These are phyloP conservation scores for Acrossocheilus fasciatus DNA, from an alignment of 2,797 vertebrate species.

Conservation along the genomic window DNA sequence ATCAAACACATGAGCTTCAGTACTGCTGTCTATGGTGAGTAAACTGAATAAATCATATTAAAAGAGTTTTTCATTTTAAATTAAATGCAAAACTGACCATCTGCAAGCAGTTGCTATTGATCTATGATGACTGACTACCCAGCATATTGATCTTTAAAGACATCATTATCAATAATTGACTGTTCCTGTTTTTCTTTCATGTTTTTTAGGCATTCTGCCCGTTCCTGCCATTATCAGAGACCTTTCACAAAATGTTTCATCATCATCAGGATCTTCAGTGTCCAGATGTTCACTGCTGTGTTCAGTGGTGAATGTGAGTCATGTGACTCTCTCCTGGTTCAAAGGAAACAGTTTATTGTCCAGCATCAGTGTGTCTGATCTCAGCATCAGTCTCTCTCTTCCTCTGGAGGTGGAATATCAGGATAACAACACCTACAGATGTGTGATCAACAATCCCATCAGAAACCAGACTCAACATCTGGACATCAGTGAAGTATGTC, in stretches of 20 bases:
- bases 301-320: background rate
- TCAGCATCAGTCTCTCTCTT: too few species aligned
- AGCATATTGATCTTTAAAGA: background rate
- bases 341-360: too few species aligned
- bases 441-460: background rate
- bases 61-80: background rate
- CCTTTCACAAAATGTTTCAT: too few species aligned
- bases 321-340: constrained; percentile 2
- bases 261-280: background rate
- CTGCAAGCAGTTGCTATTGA: background rate
- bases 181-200: background rate
- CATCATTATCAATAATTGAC: background rate
- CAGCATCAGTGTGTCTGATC: too few species aligned
- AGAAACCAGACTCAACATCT: background rate
- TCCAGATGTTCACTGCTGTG: background rate
- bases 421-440: background rate
- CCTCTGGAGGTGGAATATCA: background rate
- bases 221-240: constrained; percentile 1
- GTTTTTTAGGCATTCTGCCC: background rate
- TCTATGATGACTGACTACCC: too few species aligned
- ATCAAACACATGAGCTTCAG: fast-evolving
- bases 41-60: background rate
- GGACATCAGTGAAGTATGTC: fast-evolving
- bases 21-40: background rate
- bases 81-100: background rate